phyloP scores from a whole-genome alignment of 2,888 invertebrate genomes.

The Brassicogethes aeneus region DNA sequence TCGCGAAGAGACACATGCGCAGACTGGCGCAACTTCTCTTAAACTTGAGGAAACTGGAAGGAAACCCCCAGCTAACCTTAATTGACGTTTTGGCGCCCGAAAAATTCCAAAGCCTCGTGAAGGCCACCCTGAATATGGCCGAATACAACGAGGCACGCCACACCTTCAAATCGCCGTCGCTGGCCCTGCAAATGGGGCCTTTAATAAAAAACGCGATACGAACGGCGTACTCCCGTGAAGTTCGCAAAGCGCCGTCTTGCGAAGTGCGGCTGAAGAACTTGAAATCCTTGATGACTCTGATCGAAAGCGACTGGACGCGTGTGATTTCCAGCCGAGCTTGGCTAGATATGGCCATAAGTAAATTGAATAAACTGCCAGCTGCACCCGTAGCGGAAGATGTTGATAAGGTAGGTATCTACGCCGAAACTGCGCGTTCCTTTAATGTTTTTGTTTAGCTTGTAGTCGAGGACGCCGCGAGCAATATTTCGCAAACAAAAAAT shows the following conservation, averaged over 20 bases:
- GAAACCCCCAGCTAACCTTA: not conserved
- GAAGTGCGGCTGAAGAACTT: not conserved
- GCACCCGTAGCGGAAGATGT: not conserved
- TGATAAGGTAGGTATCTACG: too few relatives aligned
- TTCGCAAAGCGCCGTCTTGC: conserved; percentile 4
- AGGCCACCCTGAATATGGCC: not conserved
- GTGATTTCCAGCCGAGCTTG: not conserved
- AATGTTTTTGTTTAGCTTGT: too few relatives aligned
- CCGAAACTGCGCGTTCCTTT: too few relatives aligned
- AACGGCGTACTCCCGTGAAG: conserved; percentile 6
- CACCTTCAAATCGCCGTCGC: conserved; percentile 9
- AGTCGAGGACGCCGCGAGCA: too few relatives aligned
- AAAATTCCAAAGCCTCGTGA: not conserved
- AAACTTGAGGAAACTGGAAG: not conserved
- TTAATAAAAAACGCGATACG: conserved; percentile 11
- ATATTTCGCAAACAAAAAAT: too few relatives aligned
- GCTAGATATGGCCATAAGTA: not conserved
- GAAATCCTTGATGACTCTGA: not conserved
- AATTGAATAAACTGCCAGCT: not conserved
- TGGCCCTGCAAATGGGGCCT: conserved; percentile 14
- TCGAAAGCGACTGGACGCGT: not conserved
- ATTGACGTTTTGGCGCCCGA: not conserved
- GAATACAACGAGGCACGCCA: not conserved
- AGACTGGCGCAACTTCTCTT: conserved; percentile 6
- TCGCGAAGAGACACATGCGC: conserved; percentile 14